A percentile compares a stretch with the other conserved stretches of the same genome.
Conservation (phyloP, 2,888 invertebrate species). For the Drosophila picticornis region DNA sequence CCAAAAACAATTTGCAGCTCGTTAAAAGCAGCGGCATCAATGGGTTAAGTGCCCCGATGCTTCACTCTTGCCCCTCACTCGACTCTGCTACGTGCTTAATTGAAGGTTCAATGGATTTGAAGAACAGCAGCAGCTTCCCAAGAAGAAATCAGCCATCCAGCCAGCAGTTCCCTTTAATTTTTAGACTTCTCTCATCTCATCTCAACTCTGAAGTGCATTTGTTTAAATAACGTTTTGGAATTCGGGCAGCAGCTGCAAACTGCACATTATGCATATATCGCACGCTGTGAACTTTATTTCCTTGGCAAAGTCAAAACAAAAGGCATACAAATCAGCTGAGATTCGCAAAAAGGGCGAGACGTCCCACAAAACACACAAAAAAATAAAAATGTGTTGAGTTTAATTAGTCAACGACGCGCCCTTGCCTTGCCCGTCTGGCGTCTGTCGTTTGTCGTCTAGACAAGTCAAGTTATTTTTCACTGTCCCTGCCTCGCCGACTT, state of each 20-base stretch:
- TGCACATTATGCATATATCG: background rate
- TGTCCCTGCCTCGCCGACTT: background rate
- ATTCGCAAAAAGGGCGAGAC: constrained; percentile 29
- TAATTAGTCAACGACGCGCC: constrained; percentile 34
- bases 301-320: constrained; percentile 26
- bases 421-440: constrained; percentile 22
- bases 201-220: constrained; percentile 50
- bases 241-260: constrained; percentile 27
- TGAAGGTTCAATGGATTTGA: constrained; percentile 62
- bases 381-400: constrained; percentile 5
- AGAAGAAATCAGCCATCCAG: constrained; percentile 16
- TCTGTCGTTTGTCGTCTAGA: constrained; percentile 38
- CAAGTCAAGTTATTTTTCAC: constrained; percentile 18
- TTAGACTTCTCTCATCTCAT: constrained; percentile 18
- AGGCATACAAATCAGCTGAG: constrained; percentile 33
- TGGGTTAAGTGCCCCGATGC: constrained; percentile 57
- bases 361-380: constrained; percentile 12
- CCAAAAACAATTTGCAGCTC: constrained; percentile 61
- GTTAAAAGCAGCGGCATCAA: constrained; percentile 50
- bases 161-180: background rate
- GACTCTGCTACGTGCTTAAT: constrained; percentile 58
- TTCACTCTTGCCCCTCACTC: constrained; percentile 12
- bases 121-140: constrained; percentile 34
- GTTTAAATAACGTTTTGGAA: constrained; percentile 23
- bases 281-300: constrained; percentile 13